Percentiles rank a stretch among this genome's conserved stretches.
phyloP scores from a whole-genome alignment of 2,888 invertebrate genomes.

The Odontothrips loti region DNA sequence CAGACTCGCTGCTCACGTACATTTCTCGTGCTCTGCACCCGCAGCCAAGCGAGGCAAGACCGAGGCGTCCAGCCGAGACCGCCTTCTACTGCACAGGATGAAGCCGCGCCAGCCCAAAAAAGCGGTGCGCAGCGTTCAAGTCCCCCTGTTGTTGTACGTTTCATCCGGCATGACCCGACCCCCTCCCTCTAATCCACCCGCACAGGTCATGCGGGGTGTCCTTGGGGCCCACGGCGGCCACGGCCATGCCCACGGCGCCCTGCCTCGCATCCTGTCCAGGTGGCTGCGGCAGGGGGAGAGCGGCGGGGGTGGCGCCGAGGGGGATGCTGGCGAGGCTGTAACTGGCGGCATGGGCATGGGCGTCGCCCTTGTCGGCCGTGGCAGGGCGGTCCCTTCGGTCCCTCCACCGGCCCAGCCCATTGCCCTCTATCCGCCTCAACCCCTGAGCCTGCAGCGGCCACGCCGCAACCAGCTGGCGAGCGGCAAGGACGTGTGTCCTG shows the following conservation, averaged over 20 bases:
- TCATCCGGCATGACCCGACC: no score
- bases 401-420: neutral
- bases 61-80: neutral
- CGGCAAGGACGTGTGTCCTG: neutral
- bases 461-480: neutral
- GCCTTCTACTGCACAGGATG: neutral
- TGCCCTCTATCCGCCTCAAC: neutral
- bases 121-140: neutral
- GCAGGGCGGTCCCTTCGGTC: neutral
- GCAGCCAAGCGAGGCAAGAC: neutral
- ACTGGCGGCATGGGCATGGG: no score
- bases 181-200: no score
- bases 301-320: neutral
- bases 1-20: neutral
- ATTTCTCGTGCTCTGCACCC: neutral
- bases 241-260: neutral
- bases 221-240: neutral
- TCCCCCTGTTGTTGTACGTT: no score
- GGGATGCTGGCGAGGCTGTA: neutral
- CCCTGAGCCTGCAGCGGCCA: neutral
- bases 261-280: neutral
- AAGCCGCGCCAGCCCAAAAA: slow-evolving; percentile 21
- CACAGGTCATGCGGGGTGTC: neutral
- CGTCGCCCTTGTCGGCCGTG: neutral
- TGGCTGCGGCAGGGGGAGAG: slow-evolving; percentile 1